Base-by-base conservation (phyloP, 2,797 vertebrate genomes). In the Poecilia gillii region DNA sequence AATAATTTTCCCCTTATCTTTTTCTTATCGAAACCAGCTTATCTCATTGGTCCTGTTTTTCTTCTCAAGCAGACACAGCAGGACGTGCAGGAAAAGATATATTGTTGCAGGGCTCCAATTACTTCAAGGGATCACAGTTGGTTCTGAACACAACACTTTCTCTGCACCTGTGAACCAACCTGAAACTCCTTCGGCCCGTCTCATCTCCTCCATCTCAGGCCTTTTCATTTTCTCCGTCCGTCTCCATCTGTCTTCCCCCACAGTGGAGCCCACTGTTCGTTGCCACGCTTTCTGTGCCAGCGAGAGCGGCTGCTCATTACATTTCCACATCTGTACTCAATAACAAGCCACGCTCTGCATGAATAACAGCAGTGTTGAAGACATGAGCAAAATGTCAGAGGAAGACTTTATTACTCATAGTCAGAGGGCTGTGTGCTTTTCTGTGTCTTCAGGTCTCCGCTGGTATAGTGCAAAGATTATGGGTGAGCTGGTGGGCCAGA, bases 301-400 rank as follows among this genome's bases (percentile, higher is more conserved):
- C 87, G 81, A 85, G 82, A 88, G 81, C 80, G 85, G 71, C 80
- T 88, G 81, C 93, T 95, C 93, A 96, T 96, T 94, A 94, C 91
- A 81, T 88, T 81, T 41, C 83, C 87, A 96, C 95, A 96, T 96
- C 95, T 96, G 95, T 91, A 92, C 89, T 90, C 92, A 93, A 95
- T 95, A 94, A 95, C 78, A 83, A 74, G 83, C 87, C 89, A 89
- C 87, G 80, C 90, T 92, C 89, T 88, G 90, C 85, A 94, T 95
- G 91, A 95, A 96, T 94, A 92, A 93, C 90, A 46, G 90, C 93
- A 94, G 94, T 94, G 94, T 95, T 94, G 89, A 87, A 90, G 85
- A 94, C 94, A 90, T 92, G 93, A 95, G 89, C 74, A 76, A 93
- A 92, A 95, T 92, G 90, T 94, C 93, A 95, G 92, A 83, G 84